These are phyloP conservation scores for Adelges cooleyi DNA, from an alignment of 1,140 invertebrate species.

Conservation along the genomic window DNA sequence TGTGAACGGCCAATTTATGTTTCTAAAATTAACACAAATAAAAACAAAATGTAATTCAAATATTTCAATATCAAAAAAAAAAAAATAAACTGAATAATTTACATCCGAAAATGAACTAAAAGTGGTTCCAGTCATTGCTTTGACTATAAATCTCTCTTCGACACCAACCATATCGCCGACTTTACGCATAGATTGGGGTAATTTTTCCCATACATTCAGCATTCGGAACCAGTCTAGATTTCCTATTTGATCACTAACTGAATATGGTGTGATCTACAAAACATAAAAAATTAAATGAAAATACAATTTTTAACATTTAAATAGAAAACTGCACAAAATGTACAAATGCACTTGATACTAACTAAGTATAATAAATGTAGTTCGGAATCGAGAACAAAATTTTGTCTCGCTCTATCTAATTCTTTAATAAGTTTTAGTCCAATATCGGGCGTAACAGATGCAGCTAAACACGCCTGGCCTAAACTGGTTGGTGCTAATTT, in stretches of 20 bases:
- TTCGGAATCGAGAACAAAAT: constrained; percentile 87
- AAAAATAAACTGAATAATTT: constrained; percentile 33
- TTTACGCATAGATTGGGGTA: constrained; percentile 64
- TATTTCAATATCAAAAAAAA: not conserved
- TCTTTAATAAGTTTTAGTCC: constrained; percentile 79
- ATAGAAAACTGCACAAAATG: too few species aligned
- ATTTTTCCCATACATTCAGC: constrained; percentile 68
- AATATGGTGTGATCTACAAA: constrained; percentile 60
- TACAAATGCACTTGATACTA: too few species aligned
- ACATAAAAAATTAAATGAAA: constrained; percentile 27
- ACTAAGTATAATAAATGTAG: constrained; percentile 90
- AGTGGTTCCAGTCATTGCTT: constrained; percentile 58
- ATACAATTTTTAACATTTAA: too few species aligned
- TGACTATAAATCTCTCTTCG: constrained; percentile 74
- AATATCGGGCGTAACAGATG: constrained; percentile 84
- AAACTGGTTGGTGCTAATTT: constrained; percentile 62
- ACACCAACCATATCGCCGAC: constrained; percentile 87
- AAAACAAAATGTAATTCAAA: not conserved
- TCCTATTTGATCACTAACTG: constrained; percentile 60
- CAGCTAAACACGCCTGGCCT: constrained; percentile 82
- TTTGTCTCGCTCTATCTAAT: constrained; percentile 75
- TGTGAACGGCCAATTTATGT: constrained; percentile 37
- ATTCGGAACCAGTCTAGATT: constrained; percentile 82
- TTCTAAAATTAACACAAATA: constrained; percentile 29
- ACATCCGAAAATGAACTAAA: constrained; percentile 41